phyloP scores from a whole-genome alignment of 2,113 vertebrate species.

The Acrocephalus kingi region DNA sequence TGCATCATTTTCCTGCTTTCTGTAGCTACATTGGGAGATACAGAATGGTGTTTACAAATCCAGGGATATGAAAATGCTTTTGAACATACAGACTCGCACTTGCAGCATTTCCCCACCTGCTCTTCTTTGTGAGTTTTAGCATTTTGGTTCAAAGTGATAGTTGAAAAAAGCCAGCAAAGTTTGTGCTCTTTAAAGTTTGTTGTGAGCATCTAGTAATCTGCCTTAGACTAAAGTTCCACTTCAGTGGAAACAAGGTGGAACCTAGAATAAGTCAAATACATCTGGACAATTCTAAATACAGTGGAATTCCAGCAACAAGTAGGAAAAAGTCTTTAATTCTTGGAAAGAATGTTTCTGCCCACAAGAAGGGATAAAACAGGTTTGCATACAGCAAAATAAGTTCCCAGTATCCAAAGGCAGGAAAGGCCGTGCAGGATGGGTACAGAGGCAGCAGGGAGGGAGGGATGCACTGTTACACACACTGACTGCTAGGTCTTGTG shows the following conservation, averaged over 20 bases:
- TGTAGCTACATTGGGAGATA: not conserved
- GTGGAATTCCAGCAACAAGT: not conserved
- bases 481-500: rapidly evolving
- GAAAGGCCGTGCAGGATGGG: not conserved
- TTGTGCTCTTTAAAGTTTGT: not conserved
- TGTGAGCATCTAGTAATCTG: not conserved
- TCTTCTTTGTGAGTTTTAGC: not conserved
- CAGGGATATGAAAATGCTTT: not conserved
- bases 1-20: conserved; percentile 1
- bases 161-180: not conserved
- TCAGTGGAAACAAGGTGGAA: not conserved
- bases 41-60: not conserved
- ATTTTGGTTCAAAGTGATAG: not conserved
- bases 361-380: not conserved
- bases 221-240: not conserved
- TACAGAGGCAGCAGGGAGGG: not conserved
- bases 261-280: not conserved
- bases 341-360: not conserved
- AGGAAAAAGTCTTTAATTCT: not conserved
- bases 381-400: not conserved
- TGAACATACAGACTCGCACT: not conserved
- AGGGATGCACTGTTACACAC: not conserved
- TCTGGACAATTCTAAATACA: not conserved
- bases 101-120: not conserved
- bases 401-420: not conserved